phyloP scores from a whole-genome alignment of 2,797 vertebrate genomes.

The Capromys pilorides region DNA sequence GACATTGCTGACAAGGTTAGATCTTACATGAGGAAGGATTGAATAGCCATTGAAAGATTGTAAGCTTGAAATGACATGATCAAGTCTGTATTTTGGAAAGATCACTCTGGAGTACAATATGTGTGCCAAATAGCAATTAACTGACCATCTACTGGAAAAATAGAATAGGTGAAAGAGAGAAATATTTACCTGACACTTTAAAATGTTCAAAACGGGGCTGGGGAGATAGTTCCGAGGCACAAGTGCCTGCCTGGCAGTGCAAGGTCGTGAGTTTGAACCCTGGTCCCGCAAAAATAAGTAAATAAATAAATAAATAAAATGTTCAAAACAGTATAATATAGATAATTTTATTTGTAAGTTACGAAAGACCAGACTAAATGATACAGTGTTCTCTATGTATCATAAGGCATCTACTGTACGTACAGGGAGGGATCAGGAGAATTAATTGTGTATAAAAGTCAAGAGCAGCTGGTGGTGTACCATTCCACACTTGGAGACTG shows the following conservation, averaged over 20 bases:
- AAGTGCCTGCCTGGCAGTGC: too few relatives aligned
- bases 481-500: not conserved
- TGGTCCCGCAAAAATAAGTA: too few relatives aligned
- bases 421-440: not conserved
- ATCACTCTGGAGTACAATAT: not conserved
- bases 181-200: not conserved
- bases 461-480: not conserved
- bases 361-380: not conserved
- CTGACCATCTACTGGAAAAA: conserved; percentile 28
- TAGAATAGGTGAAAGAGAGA: conserved; percentile 7
- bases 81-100: conserved; percentile 51
- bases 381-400: not conserved
- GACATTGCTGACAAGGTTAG: not conserved
- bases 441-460: not conserved
- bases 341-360: conserved; percentile 12
- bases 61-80: not conserved
- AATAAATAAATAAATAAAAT: too few relatives aligned
- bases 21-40: not conserved
- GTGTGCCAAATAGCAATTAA: conserved; percentile 39
- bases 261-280: too few relatives aligned
- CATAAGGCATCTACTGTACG: not conserved
- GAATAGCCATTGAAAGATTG: conserved; percentile 20
- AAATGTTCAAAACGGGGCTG: conserved; percentile 12
- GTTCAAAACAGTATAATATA: not conserved
- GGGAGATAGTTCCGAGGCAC: too few relatives aligned